Evolutionary conservation across 2,888 invertebrate genomes (phyloP).

Genomic region (Calliphora vomitoria): DNA sequence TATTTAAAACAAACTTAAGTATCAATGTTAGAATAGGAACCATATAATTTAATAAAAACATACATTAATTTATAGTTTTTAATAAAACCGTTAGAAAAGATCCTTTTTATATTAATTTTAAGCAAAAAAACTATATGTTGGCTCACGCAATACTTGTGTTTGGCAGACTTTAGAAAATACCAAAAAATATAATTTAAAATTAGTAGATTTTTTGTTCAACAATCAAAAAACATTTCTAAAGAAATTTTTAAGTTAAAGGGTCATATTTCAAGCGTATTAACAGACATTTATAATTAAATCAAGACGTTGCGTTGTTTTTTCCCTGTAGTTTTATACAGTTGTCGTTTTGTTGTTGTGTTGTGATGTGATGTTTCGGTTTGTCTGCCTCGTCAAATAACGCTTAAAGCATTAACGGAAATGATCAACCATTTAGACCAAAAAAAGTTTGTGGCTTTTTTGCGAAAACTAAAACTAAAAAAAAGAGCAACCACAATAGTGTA

Average conservation of each 20-base stretch:
- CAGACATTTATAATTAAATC: slow-evolving; percentile 74
- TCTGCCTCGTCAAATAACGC: slow-evolving; percentile 72
- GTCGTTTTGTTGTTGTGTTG: background rate
- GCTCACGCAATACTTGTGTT: slow-evolving; percentile 64
- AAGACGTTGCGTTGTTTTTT: slow-evolving; percentile 53
- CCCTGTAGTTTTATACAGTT: slow-evolving; percentile 44
- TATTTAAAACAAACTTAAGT: no score
- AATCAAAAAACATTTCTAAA: slow-evolving; percentile 58
- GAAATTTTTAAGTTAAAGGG: slow-evolving; percentile 59
- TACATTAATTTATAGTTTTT: slow-evolving; percentile 5
- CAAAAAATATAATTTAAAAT: slow-evolving; percentile 19
- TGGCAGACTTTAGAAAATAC: slow-evolving; percentile 44
- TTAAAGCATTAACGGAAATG: slow-evolving; percentile 76
- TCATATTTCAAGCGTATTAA: slow-evolving; percentile 64
- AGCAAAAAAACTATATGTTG: slow-evolving; percentile 18
- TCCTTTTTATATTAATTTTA: background rate
- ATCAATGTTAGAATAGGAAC: background rate
- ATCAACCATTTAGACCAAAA: slow-evolving; percentile 74
- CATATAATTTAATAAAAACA: slow-evolving; percentile 6
- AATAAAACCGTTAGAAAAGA: slow-evolving; percentile 62
- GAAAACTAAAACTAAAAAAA: slow-evolving; percentile 46
- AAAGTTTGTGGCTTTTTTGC: slow-evolving; percentile 48
- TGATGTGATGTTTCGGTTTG: slow-evolving; percentile 30
- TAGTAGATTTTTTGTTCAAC: background rate
- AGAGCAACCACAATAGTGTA: slow-evolving; percentile 24